phyloP scores from a whole-genome alignment of 2,113 vertebrate species.

The Microcebus ravelobensis region DNA sequence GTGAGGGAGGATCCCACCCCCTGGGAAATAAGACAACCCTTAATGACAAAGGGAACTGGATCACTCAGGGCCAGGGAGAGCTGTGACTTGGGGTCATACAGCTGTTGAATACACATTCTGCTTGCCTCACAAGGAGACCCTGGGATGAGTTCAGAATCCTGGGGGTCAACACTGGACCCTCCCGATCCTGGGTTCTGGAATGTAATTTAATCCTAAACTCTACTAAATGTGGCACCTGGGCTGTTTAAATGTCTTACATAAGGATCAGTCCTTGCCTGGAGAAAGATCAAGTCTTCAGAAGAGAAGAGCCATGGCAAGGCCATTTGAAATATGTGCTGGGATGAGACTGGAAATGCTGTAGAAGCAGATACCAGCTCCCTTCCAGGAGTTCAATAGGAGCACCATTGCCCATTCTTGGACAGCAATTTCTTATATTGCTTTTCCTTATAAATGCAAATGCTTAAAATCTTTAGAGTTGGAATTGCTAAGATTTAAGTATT shows the following conservation, averaged over 20 bases:
- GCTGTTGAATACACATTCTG: neutral
- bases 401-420: neutral
- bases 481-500: neutral
- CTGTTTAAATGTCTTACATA: neutral
- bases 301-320: neutral
- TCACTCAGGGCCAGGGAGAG: neutral
- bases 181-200: neutral
- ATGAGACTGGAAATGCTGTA: neutral
- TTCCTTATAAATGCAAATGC: neutral
- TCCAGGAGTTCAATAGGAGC: neutral
- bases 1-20: neutral
- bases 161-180: neutral
- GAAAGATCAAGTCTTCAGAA: neutral
- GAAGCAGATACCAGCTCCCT: neutral
- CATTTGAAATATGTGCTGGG: neutral
- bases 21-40: neutral
- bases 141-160: neutral
- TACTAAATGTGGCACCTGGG: neutral
- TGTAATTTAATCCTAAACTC: neutral
- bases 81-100: neutral
- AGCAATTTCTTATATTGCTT: neutral
- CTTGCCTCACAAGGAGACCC: neutral
- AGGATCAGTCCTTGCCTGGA: neutral
- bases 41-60: neutral
- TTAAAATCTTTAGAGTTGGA: neutral